Conservation (phyloP, 2,888 invertebrate species). For the Limnephilus lunatus region DNA sequence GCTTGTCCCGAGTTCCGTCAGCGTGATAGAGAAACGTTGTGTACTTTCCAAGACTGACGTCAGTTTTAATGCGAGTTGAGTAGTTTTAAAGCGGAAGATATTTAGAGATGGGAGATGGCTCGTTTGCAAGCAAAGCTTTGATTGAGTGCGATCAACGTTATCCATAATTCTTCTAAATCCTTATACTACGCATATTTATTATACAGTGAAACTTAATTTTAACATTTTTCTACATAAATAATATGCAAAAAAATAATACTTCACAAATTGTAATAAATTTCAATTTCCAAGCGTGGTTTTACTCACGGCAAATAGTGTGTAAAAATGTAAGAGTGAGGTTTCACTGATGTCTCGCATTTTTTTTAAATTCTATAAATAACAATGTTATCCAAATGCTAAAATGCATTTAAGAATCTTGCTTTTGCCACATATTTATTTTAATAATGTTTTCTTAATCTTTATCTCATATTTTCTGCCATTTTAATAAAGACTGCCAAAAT, state of each 20-base stretch:
- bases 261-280: not conserved
- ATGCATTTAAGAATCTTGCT: conserved; percentile 32
- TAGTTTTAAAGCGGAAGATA: conserved; percentile 10
- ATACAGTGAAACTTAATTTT: not conserved
- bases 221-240: too few species aligned
- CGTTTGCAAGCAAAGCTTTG: conserved; percentile 6
- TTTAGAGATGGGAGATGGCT: not conserved
- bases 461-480: not conserved
- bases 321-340: not conserved
- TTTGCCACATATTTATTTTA: conserved; percentile 13
- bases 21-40: conserved; percentile 34
- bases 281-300: not conserved
- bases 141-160: conserved; percentile 9
- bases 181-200: not conserved
- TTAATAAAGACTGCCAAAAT: not conserved
- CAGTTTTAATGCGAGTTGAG: conserved; percentile 52
- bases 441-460: not conserved
- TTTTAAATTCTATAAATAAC: not conserved
- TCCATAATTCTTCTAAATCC: not conserved
- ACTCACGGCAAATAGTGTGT: not conserved
- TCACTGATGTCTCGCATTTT: not conserved
- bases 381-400: conserved; percentile 15
- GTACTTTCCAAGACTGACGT: conserved; percentile 61
- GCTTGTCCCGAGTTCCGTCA: not conserved
- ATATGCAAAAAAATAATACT: not conserved